phyloP scores from a whole-genome alignment of 2,797 vertebrate genomes.

The Pipistrellus kuhlii region DNA sequence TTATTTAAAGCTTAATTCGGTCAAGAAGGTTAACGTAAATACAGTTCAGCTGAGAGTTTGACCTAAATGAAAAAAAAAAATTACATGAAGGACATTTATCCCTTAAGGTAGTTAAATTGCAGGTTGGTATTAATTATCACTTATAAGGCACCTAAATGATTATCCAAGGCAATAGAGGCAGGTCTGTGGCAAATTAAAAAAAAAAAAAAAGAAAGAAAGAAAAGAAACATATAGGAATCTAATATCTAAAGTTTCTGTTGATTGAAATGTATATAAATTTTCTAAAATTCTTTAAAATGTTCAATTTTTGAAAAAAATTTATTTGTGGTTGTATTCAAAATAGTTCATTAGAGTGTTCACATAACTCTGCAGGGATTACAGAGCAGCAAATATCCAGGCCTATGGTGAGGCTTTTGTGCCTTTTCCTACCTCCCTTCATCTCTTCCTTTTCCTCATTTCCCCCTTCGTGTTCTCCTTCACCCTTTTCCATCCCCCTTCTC shows the following conservation, averaged over 20 bases:
- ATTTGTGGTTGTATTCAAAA: background rate
- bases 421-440: background rate
- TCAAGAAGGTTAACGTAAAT: constrained; percentile 45
- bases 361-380: background rate
- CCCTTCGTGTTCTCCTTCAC: too few relatives aligned
- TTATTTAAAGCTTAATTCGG: constrained; percentile 18
- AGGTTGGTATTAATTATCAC: background rate
- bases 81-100: background rate
- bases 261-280: background rate
- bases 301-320: background rate
- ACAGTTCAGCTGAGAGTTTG: constrained; percentile 28
- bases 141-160: background rate
- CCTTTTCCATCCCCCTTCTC: background rate
- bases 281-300: constrained; percentile 16
- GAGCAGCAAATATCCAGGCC: background rate
- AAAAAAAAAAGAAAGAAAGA: background rate
- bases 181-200: background rate
- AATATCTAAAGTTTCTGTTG: background rate
- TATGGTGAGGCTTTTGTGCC: rapidly evolving
- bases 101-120: background rate
- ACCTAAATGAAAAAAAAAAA: constrained; percentile 41
- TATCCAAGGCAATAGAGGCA: background rate
- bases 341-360: background rate
- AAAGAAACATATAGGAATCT: background rate
- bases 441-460: background rate